These are phyloP conservation scores for Pseudanteris insignis DNA, from an alignment of 2,888 invertebrate species.

Conservation along the genomic window DNA sequence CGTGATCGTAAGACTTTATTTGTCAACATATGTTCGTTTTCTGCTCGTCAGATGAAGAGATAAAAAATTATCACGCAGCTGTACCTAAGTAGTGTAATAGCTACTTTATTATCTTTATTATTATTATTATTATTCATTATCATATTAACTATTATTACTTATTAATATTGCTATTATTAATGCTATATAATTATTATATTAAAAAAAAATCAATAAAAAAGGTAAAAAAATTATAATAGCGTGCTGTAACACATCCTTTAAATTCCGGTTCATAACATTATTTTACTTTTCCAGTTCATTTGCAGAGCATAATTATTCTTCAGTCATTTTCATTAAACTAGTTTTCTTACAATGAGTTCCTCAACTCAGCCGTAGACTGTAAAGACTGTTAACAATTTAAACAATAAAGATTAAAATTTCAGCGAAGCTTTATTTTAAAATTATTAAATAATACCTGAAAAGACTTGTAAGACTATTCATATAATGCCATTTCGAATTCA, in stretches of 20 bases:
- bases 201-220: constrained; percentile 51
- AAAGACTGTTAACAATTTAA: no score
- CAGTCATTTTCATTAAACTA: no score
- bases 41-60: constrained; percentile 49
- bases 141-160: constrained; percentile 45
- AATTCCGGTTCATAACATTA: no score
- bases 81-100: constrained; percentile 63
- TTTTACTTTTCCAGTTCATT: no score
- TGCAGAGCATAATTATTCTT: no score
- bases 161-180: constrained; percentile 48
- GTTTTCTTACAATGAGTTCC: no score
- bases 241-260: constrained; percentile 11
- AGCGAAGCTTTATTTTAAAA: no score
- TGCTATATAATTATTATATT: constrained; percentile 51
- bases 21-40: constrained; percentile 44
- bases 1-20: constrained; percentile 26
- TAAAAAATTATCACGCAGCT: constrained; percentile 60
- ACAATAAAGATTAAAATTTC: no score
- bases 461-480: no score
- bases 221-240: constrained; percentile 44
- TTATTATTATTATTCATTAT: constrained; percentile 49
- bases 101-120: constrained; percentile 54
- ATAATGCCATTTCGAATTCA: no score
- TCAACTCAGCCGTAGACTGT: no score
- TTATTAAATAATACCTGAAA: no score